Evolutionary conservation across 1,140 invertebrate species (phyloP).

Genomic region (Bradynema listronoti): DNA sequence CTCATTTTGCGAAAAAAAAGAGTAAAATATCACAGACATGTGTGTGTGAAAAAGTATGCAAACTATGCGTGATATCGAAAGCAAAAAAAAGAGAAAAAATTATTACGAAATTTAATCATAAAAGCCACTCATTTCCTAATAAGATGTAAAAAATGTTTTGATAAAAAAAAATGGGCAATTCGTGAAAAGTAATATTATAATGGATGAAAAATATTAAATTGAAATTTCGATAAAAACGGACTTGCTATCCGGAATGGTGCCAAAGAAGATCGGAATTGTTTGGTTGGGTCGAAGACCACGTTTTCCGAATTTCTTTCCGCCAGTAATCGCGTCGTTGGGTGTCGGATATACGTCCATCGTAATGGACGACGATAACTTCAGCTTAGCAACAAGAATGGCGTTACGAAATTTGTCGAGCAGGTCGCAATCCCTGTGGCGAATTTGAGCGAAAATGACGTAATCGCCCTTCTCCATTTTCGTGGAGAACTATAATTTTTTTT

Average conservation of each 20-base stretch:
- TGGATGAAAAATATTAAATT: not conserved
- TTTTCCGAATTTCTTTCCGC: conserved; percentile 71
- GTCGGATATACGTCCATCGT: conserved; percentile 71
- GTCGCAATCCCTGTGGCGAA: conserved; percentile 76
- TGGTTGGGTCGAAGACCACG: conserved; percentile 65
- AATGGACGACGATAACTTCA: conserved; percentile 70
- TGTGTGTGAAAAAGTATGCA: too few species aligned
- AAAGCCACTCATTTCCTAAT: too few species aligned
- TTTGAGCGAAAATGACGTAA: conserved; percentile 71
- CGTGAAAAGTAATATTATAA: too few species aligned
- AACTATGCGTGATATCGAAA: too few species aligned
- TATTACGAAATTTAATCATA: too few species aligned
- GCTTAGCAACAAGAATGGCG: conserved; percentile 69
- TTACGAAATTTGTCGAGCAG: conserved; percentile 72
- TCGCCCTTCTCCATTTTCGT: conserved; percentile 88
- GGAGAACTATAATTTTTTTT: conserved; percentile 72
- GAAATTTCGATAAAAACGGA: conserved; percentile 54
- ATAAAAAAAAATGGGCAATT: too few species aligned
- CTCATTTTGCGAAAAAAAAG: not conserved
- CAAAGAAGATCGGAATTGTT: conserved; percentile 70
- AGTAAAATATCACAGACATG: too few species aligned
- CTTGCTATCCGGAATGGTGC: conserved; percentile 70
- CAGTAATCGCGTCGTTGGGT: conserved; percentile 60
- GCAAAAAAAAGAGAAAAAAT: too few species aligned
- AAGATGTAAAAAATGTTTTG: too few species aligned